Conservation (phyloP, 2,797 vertebrate species). For the Darevskia mixta region DNA sequence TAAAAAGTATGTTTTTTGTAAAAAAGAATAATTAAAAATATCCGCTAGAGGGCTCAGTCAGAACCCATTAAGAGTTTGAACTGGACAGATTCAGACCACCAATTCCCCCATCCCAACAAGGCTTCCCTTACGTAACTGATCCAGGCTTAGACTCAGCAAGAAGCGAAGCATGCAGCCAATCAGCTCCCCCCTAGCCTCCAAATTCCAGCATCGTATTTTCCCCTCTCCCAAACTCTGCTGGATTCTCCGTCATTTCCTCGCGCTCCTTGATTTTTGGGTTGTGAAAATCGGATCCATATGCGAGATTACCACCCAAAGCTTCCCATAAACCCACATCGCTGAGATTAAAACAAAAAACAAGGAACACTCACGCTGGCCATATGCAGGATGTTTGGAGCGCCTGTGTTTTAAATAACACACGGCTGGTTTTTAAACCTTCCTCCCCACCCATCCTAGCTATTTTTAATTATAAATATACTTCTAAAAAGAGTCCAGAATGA, state of each 20-base stretch:
- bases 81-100: background rate
- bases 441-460: background rate
- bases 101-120: slow-evolving; percentile 7
- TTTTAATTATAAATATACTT: background rate
- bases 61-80: slow-evolving; percentile 24
- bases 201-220: background rate
- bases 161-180: background rate
- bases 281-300: background rate
- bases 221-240: accelerated
- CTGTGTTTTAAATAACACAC: background rate
- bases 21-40: background rate
- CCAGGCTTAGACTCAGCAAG: accelerated
- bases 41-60: slow-evolving; percentile 64
- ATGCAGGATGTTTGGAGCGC: background rate
- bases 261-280: background rate
- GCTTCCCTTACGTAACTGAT: slow-evolving; percentile 38
- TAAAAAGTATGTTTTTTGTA: slow-evolving; percentile 24
- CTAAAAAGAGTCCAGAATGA: slow-evolving; percentile 37
- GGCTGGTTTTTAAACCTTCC: background rate
- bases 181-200: background rate
- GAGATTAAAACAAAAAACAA: slow-evolving; percentile 1
- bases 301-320: background rate
- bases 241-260: background rate
- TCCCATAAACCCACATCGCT: background rate
- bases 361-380: background rate